Base-by-base conservation (phyloP, 2,888 invertebrate species). In the Ceraclea dissimilis region DNA sequence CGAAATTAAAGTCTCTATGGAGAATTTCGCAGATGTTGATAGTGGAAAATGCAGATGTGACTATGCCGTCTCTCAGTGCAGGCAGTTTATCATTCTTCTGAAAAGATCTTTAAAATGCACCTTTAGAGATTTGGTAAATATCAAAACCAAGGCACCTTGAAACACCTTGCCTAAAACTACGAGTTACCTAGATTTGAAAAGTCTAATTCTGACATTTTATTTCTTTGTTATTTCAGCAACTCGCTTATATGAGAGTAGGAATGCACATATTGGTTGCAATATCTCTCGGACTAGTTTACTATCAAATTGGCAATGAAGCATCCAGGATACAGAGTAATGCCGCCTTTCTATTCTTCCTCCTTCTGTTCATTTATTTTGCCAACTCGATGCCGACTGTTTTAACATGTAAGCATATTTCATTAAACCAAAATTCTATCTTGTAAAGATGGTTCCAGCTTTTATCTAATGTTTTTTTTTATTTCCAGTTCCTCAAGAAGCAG, bases 401-500 rank as follows among this genome's bases (percentile, higher is more conserved):
- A 60, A 79, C 78, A 56, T 83, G 83, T 83, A 69, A 83, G 85
- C 79, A 49, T 51, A 26, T 26, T 26, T 26, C 4, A 6, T 26
- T 26, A 26, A 26, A 26, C 10, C 26, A 26, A 6, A 26, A 26
- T 6, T 26, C 4, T 6, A 26, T 26, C 4, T 26, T 26, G 10
- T 26, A 4, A 10, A 6, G 26, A n/a, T n/a, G n/a, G n/a, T n/a
- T 6, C 10, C 26, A 26, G 4, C 10, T 26, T 26, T 26, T 26
- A 10, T 10, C 26, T 6, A 26, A 26, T 26, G 10, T 39, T n/a
- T 39, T 13, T 39, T 39, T 39, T 6, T 46, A 11, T 19, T 60
- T 76, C 67, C 64, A 88, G 88, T 88, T 72, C 88, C 89, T 0
- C 71, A 80, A 43, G 89, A 90, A 71, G 83, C 86, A 63, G 76